phyloP scores from a whole-genome alignment of 2,113 vertebrate species.

The Delphinapterus leucas region DNA sequence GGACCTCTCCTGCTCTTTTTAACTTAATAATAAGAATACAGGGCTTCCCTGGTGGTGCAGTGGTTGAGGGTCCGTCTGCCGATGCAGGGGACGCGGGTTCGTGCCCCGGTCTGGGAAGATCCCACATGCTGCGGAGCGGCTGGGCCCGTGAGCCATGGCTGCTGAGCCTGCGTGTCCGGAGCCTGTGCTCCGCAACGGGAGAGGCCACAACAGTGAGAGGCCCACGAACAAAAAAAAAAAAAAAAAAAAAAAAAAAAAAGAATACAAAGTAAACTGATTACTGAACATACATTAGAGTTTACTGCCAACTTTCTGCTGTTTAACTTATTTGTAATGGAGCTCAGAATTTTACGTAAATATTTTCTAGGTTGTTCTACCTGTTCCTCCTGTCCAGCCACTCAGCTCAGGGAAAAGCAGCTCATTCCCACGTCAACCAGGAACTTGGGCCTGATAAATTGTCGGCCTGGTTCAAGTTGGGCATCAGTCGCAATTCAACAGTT shows the following conservation, averaged over 20 bases:
- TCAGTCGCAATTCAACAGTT: fast-evolving
- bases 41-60: too few relatives aligned
- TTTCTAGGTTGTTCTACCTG: neutral
- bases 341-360: too few relatives aligned
- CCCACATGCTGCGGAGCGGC: too few relatives aligned
- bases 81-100: too few relatives aligned
- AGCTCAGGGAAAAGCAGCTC: neutral
- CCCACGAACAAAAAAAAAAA: too few relatives aligned
- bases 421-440: neutral
- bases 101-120: too few relatives aligned
- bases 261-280: neutral
- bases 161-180: too few relatives aligned
- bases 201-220: too few relatives aligned
- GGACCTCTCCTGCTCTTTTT: neutral
- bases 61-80: too few relatives aligned
- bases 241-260: neutral
- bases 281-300: neutral
- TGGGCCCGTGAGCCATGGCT: too few relatives aligned
- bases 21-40: neutral
- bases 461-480: neutral
- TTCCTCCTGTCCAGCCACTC: too few relatives aligned
- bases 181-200: too few relatives aligned
- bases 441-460: fast-evolving
- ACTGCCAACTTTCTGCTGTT: neutral
- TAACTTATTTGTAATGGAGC: neutral